Evolutionary conservation across 2,797 vertebrate species (phyloP).

Genomic region (Phrynocephalus guinanensis): DNA sequence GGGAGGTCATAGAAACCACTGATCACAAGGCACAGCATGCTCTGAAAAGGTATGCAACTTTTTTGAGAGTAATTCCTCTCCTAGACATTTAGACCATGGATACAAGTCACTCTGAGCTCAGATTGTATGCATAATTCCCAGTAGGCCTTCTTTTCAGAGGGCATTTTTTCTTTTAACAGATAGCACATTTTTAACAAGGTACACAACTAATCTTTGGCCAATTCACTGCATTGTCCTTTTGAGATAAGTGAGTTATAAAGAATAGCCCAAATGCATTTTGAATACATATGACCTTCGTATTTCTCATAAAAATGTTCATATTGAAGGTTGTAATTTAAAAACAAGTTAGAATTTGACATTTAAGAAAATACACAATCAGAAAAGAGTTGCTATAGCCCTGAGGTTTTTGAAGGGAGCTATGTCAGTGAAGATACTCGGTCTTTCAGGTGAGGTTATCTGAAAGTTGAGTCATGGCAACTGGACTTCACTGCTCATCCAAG

Average conservation of each 20-base stretch:
- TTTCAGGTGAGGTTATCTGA: too few species aligned
- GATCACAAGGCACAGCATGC: background rate
- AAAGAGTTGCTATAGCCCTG: background rate
- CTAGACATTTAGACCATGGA: background rate
- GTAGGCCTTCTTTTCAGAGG: background rate
- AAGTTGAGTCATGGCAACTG: too few species aligned
- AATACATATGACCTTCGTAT: background rate
- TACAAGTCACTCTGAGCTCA: background rate
- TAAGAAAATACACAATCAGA: background rate
- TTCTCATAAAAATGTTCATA: background rate
- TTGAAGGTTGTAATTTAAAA: background rate
- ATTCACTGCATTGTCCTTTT: background rate
- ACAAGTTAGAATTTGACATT: background rate
- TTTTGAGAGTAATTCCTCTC: background rate
- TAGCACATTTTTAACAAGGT: background rate
- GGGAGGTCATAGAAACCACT: conserved; percentile 1
- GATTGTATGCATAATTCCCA: background rate
- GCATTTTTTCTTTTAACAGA: background rate
- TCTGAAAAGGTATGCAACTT: background rate
- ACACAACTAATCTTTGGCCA: background rate
- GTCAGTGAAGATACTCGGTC: too few species aligned
- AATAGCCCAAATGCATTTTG: background rate
- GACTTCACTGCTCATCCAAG: too few species aligned
- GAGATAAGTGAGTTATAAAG: conserved; percentile 8
- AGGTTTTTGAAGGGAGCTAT: background rate